These are phyloP conservation scores for Acanthacorydalis orientalis DNA, from an alignment of 2,888 invertebrate species.

Conservation along the genomic window DNA sequence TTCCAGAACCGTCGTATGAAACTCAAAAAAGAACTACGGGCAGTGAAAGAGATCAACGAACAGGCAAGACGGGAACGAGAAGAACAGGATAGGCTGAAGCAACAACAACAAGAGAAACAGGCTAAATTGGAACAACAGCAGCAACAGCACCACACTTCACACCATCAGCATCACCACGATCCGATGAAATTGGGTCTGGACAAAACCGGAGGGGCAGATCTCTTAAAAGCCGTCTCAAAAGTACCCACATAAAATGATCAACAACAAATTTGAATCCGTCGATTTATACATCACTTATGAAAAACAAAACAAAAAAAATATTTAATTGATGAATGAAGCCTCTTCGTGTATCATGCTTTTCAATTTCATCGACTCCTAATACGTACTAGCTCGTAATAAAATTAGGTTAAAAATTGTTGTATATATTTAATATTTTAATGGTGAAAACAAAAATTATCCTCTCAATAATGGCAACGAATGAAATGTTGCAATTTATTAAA, in stretches of 20 bases:
- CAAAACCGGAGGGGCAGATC: slow-evolving; percentile 46
- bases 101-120: slow-evolving; percentile 76
- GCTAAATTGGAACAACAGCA: slow-evolving; percentile 60
- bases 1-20: slow-evolving; percentile 96
- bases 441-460: too few relatives aligned
- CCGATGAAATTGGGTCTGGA: slow-evolving; percentile 58
- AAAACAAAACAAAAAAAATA: slow-evolving; percentile 1
- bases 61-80: slow-evolving; percentile 80
- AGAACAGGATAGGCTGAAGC: slow-evolving; percentile 81
- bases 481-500: too few relatives aligned
- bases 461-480: too few relatives aligned
- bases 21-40: slow-evolving; percentile 86
- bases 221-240: slow-evolving; percentile 60
- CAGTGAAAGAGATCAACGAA: slow-evolving; percentile 89
- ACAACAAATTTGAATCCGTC: slow-evolving; percentile 4
- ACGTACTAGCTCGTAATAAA: slow-evolving; percentile 5
- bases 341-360: slow-evolving; percentile 2
- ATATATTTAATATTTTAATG: too few relatives aligned
- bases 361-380: slow-evolving; percentile 5
- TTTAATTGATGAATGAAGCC: slow-evolving; percentile 2
- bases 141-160: slow-evolving; percentile 37
- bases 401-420: too few relatives aligned
- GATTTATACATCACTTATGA: neutral
- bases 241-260: slow-evolving; percentile 51
- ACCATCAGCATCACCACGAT: slow-evolving; percentile 55